phyloP scores from a whole-genome alignment of 2,888 invertebrate genomes.

The Melieria crassipennis region DNA sequence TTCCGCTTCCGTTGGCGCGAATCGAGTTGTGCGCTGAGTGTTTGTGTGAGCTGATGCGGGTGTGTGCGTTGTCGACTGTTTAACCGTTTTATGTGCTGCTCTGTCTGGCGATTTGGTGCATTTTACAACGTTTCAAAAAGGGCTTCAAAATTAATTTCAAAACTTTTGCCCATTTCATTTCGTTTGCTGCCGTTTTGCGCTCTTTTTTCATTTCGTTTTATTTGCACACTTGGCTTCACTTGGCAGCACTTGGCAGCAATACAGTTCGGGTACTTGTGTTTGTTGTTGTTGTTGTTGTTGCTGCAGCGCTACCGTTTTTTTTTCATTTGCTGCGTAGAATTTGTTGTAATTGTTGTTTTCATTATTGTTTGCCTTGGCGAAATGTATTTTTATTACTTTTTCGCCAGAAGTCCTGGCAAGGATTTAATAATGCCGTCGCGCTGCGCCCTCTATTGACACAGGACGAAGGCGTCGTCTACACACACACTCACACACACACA shows the following conservation, averaged over 20 bases:
- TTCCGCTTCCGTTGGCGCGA: too few relatives aligned
- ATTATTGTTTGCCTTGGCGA: slow-evolving; percentile 26
- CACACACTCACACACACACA: too few relatives aligned
- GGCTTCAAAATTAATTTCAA: slow-evolving; percentile 18
- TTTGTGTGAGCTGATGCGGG: too few relatives aligned
- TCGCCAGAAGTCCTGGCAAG: slow-evolving; percentile 24
- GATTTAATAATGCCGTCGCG: slow-evolving; percentile 21
- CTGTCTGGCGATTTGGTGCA: too few relatives aligned
- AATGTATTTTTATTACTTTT: slow-evolving; percentile 31
- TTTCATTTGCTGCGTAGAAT: not conserved
- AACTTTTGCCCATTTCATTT: slow-evolving; percentile 21
- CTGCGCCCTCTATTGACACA: slow-evolving; percentile 5
- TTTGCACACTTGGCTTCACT: slow-evolving; percentile 16
- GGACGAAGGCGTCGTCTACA: not conserved
- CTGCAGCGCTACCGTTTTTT: not conserved
- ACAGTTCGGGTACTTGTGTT: not conserved
- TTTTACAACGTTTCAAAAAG: not conserved
- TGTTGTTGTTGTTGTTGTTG: not conserved
- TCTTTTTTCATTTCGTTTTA: slow-evolving; percentile 14
- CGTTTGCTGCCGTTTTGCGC: slow-evolving; percentile 9
- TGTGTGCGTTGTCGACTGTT: too few relatives aligned
- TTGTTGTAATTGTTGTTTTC: slow-evolving; percentile 6
- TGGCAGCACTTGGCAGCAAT: not conserved
- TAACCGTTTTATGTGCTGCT: too few relatives aligned
- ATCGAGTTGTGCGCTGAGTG: too few relatives aligned